phyloP scores from a whole-genome alignment of 92 coral and sea anemone species.

The Porites cylindrica region DNA sequence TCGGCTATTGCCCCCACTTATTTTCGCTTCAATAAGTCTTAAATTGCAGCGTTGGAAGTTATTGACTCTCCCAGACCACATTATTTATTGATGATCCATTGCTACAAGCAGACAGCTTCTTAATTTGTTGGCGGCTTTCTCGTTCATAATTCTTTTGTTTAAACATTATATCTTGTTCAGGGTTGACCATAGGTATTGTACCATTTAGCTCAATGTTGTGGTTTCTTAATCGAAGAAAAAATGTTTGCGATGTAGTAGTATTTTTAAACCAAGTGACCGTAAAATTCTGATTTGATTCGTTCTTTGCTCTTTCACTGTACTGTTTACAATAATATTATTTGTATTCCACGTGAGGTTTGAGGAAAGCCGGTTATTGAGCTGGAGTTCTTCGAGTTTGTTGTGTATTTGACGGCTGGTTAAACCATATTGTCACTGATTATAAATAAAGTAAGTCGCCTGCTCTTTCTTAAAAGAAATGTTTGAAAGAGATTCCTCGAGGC shows the following conservation, averaged over 20 bases:
- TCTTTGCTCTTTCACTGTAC: constrained; percentile 22
- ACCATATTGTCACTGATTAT: background rate
- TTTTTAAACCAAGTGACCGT: constrained; percentile 41
- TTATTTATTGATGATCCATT: constrained; percentile 74
- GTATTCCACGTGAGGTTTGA: constrained; percentile 44
- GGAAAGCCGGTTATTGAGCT: background rate
- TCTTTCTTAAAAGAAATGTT: background rate
- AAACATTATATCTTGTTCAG: constrained; percentile 33
- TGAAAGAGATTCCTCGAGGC: background rate
- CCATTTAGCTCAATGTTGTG: constrained; percentile 18
- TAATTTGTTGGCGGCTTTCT: constrained; percentile 46
- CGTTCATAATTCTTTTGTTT: constrained; percentile 40
- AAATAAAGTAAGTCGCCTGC: background rate
- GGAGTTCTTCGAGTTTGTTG: background rate
- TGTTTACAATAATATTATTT: constrained; percentile 30
- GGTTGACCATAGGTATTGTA: constrained; percentile 9
- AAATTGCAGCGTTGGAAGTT: constrained; percentile 60
- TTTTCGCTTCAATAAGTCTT: constrained; percentile 60
- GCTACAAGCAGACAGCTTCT: constrained; percentile 40
- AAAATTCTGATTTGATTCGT: constrained; percentile 34
- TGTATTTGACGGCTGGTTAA: background rate
- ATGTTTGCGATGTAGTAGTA: background rate
- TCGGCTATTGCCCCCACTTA: background rate
- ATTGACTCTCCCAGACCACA: constrained; percentile 77
- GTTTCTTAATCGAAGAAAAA: background rate